phyloP scores from a whole-genome alignment of 2,113 vertebrate genomes.

The Trochalopteron elliotii region DNA sequence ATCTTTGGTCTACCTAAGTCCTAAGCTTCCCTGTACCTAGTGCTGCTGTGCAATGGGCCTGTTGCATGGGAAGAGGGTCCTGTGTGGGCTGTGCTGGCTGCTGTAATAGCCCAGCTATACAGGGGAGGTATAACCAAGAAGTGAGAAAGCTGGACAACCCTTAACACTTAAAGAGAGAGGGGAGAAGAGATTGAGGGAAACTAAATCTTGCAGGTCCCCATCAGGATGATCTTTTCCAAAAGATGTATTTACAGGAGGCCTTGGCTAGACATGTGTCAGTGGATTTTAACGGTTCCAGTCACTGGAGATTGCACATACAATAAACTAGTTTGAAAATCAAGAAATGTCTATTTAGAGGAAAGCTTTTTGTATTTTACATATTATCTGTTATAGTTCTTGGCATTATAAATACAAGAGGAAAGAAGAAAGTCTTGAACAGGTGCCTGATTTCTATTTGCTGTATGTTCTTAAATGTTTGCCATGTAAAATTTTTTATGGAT shows the following conservation, averaged over 20 bases:
- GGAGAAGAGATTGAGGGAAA: background rate
- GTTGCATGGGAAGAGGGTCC: background rate
- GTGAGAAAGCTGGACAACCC: background rate
- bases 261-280: background rate
- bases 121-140: background rate
- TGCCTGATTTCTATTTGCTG: background rate
- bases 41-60: background rate
- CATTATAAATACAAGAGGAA: background rate
- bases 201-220: background rate
- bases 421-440: background rate
- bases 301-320: background rate
- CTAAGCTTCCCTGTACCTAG: background rate
- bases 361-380: background rate
- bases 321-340: background rate
- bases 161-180: background rate
- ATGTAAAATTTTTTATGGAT: background rate
- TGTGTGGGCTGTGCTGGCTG: rapidly evolving
- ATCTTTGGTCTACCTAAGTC: background rate
- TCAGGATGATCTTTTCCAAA: background rate
- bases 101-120: background rate
- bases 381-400: background rate
- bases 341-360: background rate
- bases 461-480: background rate
- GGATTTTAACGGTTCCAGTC: background rate
- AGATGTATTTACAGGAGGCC: background rate